A percentile compares a stretch with the other conserved stretches of the same genome.
Conservation (phyloP, 37 sponge, comb jelly and placozoan genomes). For the Cliona cf. orientalis region DNA sequence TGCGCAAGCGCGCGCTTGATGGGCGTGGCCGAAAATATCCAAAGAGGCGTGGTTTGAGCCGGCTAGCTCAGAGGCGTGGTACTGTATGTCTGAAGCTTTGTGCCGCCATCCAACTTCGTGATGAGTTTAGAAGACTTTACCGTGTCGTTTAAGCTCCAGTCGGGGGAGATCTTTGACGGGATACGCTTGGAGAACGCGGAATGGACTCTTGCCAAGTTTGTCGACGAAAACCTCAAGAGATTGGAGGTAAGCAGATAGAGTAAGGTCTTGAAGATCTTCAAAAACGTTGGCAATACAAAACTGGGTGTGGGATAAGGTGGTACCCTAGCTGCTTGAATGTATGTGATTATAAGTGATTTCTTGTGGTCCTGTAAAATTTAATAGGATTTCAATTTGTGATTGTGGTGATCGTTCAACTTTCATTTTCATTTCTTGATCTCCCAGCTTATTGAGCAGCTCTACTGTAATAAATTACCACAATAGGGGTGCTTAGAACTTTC, state of each 20-base stretch:
- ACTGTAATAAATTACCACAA: no score
- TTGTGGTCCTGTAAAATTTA: not conserved
- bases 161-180: constrained; percentile 52
- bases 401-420: no score
- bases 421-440: no score
- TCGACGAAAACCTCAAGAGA: constrained; percentile 46
- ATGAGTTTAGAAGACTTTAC: no score
- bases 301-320: not conserved
- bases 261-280: not conserved
- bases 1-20: no score
- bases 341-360: not conserved
- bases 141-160: constrained; percentile 22
- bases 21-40: no score
- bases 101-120: no score
- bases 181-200: constrained; percentile 19
- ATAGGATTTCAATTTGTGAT: not conserved
- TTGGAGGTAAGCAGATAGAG: constrained; percentile 33
- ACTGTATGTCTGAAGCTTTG: no score
- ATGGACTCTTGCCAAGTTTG: constrained; percentile 24
- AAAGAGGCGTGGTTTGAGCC: no score
- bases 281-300: not conserved
- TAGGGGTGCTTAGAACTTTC: no score
- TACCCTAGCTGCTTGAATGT: not conserved
- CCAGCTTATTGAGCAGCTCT: no score
- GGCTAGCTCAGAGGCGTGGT: no score